Percentiles rank a stretch among this genome's conserved stretches.
Conservation (phyloP, 2,113 vertebrate species). For the Orycteropus afer region DNA sequence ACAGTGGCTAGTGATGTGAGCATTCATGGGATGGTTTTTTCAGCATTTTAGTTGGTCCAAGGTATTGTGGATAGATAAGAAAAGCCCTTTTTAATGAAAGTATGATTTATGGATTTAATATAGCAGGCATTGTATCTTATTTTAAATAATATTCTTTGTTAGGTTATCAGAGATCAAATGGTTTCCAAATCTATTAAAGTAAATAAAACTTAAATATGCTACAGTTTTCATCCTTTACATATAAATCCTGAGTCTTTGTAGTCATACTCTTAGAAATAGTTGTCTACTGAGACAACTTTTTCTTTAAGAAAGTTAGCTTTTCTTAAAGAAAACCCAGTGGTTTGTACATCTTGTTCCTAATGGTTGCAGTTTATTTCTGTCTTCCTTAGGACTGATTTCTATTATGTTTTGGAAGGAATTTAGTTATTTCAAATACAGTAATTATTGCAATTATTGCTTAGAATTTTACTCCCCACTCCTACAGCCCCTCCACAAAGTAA, state of each 20-base stretch:
- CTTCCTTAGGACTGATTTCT: neutral
- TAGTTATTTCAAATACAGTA: neutral
- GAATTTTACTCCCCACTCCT: neutral
- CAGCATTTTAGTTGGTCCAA: neutral
- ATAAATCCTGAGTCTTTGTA: neutral
- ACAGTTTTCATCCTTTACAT: neutral
- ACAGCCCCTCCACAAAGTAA: neutral
- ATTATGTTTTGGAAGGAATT: neutral
- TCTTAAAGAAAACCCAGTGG: neutral
- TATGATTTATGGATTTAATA: neutral
- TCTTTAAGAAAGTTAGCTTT: too few species aligned
- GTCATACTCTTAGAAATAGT: neutral
- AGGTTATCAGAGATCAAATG: neutral
- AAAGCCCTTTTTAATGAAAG: neutral
- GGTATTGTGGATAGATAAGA: neutral
- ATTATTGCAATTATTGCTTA: neutral
- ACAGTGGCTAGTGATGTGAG: neutral
- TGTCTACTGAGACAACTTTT: neutral
- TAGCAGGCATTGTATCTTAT: neutral
- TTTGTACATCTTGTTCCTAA: neutral
- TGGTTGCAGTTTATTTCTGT: neutral
- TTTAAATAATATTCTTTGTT: neutral
- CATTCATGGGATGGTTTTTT: too few species aligned
- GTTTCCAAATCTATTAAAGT: neutral
- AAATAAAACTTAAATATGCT: neutral